phyloP scores from a whole-genome alignment of 2,797 vertebrate genomes.

The Etheostoma perlongum region DNA sequence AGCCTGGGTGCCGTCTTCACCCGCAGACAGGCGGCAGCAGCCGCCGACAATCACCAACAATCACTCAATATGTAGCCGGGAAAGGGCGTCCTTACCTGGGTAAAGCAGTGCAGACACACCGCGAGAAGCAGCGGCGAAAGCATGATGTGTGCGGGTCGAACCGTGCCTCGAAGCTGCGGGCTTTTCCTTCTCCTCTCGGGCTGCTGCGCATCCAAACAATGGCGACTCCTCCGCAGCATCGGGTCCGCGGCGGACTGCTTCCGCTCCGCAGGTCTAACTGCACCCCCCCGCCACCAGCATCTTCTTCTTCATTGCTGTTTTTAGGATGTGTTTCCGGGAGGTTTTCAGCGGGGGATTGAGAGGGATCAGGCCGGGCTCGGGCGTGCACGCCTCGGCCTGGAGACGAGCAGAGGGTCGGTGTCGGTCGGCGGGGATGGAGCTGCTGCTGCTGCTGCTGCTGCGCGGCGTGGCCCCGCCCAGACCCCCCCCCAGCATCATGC shows the following conservation, averaged over 20 bases:
- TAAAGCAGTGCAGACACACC: slow-evolving; percentile 56
- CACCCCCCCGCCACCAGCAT: neutral
- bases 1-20: slow-evolving; percentile 13
- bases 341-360: neutral
- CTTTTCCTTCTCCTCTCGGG: slow-evolving; percentile 45
- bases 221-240: slow-evolving; percentile 57
- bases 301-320: neutral
- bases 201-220: slow-evolving; percentile 85
- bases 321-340: no score
- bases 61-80: neutral
- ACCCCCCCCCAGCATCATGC: no score
- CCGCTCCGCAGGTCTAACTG: slow-evolving; percentile 28
- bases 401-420: slow-evolving; percentile 72
- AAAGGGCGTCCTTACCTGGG: slow-evolving; percentile 73
- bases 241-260: neutral
- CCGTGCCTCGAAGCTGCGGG: slow-evolving; percentile 22
- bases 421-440: slow-evolving; percentile 63
- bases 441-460: slow-evolving; percentile 62
- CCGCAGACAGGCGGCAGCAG: no score
- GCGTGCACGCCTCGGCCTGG: slow-evolving; percentile 68
- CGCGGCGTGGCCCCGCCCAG: slow-evolving; percentile 67
- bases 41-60: no score
- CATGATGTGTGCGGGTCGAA: slow-evolving; percentile 48
- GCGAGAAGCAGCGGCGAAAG: slow-evolving; percentile 49
- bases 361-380: slow-evolving; percentile 37